A percentile compares a stretch with the other conserved stretches of the same genome.
Evolutionary conservation across 2,888 invertebrate genomes (phyloP).

Genomic region (Piscicola geometra): DNA sequence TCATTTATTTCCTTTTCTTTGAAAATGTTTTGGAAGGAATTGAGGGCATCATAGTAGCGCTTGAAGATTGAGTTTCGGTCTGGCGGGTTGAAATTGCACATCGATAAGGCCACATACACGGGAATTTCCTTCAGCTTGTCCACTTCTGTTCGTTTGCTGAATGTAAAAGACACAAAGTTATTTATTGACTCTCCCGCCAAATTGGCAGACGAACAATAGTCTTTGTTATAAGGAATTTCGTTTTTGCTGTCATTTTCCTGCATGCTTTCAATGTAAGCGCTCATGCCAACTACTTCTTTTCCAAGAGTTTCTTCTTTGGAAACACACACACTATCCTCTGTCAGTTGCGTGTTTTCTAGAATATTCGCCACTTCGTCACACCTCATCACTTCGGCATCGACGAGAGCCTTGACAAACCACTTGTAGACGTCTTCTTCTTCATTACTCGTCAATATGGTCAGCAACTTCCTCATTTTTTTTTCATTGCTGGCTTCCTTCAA

Average conservation of each 20-base stretch:
- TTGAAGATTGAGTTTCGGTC: neutral
- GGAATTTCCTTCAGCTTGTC: neutral
- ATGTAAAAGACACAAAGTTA: neutral
- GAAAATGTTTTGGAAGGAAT: neutral
- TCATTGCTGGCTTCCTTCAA: neutral
- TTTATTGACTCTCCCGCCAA: neutral
- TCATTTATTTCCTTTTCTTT: neutral
- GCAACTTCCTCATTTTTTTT: neutral
- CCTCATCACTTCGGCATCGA: constrained; percentile 1
- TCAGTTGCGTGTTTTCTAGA: neutral
- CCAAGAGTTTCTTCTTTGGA: neutral
- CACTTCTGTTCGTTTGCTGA: neutral
- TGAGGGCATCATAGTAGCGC: neutral
- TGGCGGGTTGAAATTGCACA: neutral
- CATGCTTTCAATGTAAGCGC: neutral
- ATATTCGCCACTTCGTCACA: constrained; percentile 5
- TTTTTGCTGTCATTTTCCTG: neutral
- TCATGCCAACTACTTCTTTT: neutral
- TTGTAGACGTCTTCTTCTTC: neutral
- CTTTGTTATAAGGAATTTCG: neutral
- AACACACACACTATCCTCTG: neutral
- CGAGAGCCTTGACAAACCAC: neutral
- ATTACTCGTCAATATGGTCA: neutral
- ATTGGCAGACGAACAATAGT: neutral
- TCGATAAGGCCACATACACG: neutral